Base-by-base conservation (phyloP, 2,113 vertebrate genomes). In the Chitala chitala region DNA sequence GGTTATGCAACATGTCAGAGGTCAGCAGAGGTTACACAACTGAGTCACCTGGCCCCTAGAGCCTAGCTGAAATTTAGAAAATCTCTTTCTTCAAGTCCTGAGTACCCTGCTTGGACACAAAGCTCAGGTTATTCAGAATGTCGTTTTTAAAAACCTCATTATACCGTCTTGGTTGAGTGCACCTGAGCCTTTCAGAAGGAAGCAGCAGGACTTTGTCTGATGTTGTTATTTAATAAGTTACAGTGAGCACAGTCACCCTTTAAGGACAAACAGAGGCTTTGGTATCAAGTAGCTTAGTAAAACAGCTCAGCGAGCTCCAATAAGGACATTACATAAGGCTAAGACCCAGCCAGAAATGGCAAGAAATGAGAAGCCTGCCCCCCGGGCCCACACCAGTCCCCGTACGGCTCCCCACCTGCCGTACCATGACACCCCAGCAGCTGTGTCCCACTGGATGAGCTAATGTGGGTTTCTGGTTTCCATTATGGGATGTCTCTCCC, bases 1-100 rank as follows among this genome's bases (percentile, higher is more conserved):
- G 5, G 40, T 53, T 77, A 79, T 81, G 79, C 78, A 78, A 65
- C 58, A 76, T 78, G 66, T 82, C 80, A 72, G 82, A 84, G 61
- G 69, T 76, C 24, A 59, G 48, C 48, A 55, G 59, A 72, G 24
- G 56, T 53, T 38, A n/a, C 8, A 40, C 55, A 22, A 69, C 51
- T 53, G 7, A 51, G 38, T 20, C 4, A 75, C 20, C 24, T 26
- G 13, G 1, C 17, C 51, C 46, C 40, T n/a, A 73, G 44, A 5
- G 3, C 66, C 44, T 26, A 20, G 36, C 38, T 55, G 8, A 40
- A 65, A 61, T 2, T 31, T 8, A 59, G 9, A 13, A n/a, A 40
- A 53, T 59, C 24, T 40, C 46, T 53, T 40, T 59, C 36, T 53
- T 40, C 15, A 42, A 59, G 26, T 8, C 26, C n/a, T 69, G 40